Conservation (phyloP, 2,888 invertebrate genomes). For the Noctua pronuba region DNA sequence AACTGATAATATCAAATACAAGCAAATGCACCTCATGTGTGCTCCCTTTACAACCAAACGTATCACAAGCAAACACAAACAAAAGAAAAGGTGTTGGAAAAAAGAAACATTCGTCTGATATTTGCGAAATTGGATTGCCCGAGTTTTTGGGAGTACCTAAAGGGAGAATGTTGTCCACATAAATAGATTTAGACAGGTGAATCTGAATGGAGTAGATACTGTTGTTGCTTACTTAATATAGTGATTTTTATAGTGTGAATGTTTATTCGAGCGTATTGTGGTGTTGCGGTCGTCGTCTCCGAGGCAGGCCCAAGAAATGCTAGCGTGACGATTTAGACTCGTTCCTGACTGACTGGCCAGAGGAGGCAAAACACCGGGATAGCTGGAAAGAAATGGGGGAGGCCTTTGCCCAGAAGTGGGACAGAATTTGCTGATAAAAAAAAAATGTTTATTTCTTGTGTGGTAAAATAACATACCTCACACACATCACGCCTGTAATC, state of each 20-base stretch:
- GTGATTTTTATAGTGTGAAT: constrained; percentile 1
- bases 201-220: constrained; percentile 29
- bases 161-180: constrained; percentile 45
- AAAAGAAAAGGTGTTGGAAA: constrained; percentile 40
- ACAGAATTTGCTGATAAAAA: no score
- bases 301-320: no score
- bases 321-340: no score
- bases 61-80: constrained; percentile 26
- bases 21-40: constrained; percentile 22
- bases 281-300: no score
- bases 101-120: constrained; percentile 48
- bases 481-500: no score
- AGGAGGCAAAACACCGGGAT: no score
- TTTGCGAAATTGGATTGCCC: constrained; percentile 53
- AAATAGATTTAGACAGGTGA: constrained; percentile 57
- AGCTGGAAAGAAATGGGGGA: no score
- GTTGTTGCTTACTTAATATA: constrained; percentile 24
- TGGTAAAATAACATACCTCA: no score
- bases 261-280: no score
- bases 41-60: constrained; percentile 23
- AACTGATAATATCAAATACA: constrained; percentile 9
- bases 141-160: constrained; percentile 25
- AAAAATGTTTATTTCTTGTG: background rate
- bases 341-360: no score
- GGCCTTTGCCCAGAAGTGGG: no score